phyloP scores from a whole-genome alignment of 1,140 invertebrate genomes.

The Gonioctena quinquepunctata region DNA sequence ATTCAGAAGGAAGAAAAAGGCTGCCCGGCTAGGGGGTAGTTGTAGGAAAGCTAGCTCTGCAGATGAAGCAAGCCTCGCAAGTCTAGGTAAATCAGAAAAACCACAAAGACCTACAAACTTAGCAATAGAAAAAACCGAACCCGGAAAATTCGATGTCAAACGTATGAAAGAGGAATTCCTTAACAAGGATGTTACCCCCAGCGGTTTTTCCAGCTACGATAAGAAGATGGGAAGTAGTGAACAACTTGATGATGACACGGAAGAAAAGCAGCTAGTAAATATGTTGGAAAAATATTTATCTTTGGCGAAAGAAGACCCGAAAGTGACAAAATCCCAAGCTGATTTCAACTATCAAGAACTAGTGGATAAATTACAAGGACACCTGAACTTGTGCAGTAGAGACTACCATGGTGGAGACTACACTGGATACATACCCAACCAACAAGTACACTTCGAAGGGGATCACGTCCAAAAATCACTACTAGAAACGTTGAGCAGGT shows the following conservation, averaged over 20 bases:
- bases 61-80: constrained; percentile 63
- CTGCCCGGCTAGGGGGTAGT: constrained; percentile 66
- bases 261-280: constrained; percentile 63
- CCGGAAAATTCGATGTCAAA: constrained; percentile 68
- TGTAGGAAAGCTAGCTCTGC: constrained; percentile 66
- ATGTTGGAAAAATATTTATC: constrained; percentile 71
- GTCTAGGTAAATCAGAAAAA: constrained; percentile 23
- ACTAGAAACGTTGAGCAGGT: constrained; percentile 67
- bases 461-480: constrained; percentile 66
- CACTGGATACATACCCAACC: constrained; percentile 28
- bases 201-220: constrained; percentile 28
- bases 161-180: constrained; percentile 70
- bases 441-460: constrained; percentile 54
- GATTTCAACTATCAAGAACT: constrained; percentile 67
- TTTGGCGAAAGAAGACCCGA: constrained; percentile 28
- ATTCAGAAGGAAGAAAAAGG: constrained; percentile 61
- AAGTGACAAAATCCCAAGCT: constrained; percentile 56
- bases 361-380: constrained; percentile 66
- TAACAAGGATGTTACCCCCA: constrained; percentile 51
- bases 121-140: constrained; percentile 59
- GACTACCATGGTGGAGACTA: constrained; percentile 45
- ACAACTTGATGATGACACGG: constrained; percentile 57
- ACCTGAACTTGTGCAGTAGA: constrained; percentile 57
- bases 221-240: constrained; percentile 7
- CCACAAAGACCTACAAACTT: constrained; percentile 58